Base-by-base conservation (phyloP, 1,140 invertebrate species). In the Bombus sylvicola region DNA sequence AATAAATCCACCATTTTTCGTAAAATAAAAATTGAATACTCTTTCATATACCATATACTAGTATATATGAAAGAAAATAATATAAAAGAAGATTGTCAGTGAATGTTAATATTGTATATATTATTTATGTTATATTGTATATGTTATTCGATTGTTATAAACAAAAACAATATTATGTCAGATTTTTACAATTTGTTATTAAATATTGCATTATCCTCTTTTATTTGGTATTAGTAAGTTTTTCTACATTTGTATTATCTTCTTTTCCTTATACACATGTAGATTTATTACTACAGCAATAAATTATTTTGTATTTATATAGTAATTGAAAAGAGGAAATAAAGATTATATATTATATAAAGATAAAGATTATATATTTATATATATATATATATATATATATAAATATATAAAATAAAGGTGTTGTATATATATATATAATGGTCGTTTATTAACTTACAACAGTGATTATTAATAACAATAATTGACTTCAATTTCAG, bases 1-100 rank as follows among this genome's bases (percentile, higher is more conserved):
- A 80, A 64, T 59, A 91, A 57, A 74, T 92, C 85, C 57, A 90
- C 85, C 90, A 91, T 91, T 80, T 83, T 57, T 3, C 22, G 8
- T 31, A n/a, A 82, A 72, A 28, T 37, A 39, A 13, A 41, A 41
- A 73, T 13, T 34, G 18, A 53, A 22, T 53, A 53, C 47, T 53
- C 47, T 22, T 22, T 53, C 18, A 53, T 53, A 22, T 53, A 53
- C 18, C 47, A 53, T 53, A 53, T 53, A 22, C 18, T 53, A 53
- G 18, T 53, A 5, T 22, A 22, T 22, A 53, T 53, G 47, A 53
- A 53, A 22, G 18, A 53, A 53, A 53, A 22, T 53, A 53, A 18
- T 53, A 53, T 22, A 53, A 53, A 53, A 53, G 18, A 53, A 53
- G 47, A 53, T 53, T 53, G 18, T 53, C 18, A 22, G 18, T 53